Percentiles rank a stretch among this genome's conserved stretches.
phyloP scores from a whole-genome alignment of 2,113 vertebrate genomes.

The Brachionichthys hirsutus region DNA sequence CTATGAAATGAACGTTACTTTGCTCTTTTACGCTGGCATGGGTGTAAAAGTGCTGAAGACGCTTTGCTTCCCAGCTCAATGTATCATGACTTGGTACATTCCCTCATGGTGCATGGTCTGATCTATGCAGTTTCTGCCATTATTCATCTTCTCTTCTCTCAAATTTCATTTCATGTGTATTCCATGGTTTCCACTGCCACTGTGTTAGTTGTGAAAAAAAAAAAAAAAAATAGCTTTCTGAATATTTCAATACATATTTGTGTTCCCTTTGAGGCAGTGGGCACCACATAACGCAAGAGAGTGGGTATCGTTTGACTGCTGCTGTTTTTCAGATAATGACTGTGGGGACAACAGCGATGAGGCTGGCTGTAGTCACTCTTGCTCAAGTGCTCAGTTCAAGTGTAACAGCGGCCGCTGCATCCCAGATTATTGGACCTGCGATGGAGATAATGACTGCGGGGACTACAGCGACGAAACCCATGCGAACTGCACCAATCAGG shows the following conservation, averaged over 20 bases:
- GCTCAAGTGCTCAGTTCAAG: constrained; percentile 96
- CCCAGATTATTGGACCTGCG: constrained; percentile 96
- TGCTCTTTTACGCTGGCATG: constrained; percentile 8
- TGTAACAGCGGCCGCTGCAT: constrained; percentile 98
- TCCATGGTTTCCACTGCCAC: constrained; percentile 29
- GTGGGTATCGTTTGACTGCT: constrained; percentile 39
- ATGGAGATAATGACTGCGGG: constrained; percentile 94
- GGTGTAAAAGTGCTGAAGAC: constrained; percentile 37
- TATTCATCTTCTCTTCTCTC: constrained; percentile 56
- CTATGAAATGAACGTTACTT: constrained; percentile 12
- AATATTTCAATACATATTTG: background rate
- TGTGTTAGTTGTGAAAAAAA: constrained; percentile 27
- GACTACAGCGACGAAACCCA: constrained; percentile 97
- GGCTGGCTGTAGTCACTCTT: constrained; percentile 95
- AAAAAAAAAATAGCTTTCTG: constrained; percentile 10
- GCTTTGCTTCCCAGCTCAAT: constrained; percentile 70
- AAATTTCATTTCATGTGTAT: constrained; percentile 37
- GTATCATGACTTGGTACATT: constrained; percentile 72
- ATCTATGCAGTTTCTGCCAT: constrained; percentile 85
- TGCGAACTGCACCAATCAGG: constrained; percentile 96
- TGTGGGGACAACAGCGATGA: constrained; percentile 96
- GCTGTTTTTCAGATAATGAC: constrained; percentile 87
- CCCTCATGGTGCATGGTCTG: constrained; percentile 79
- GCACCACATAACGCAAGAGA: constrained; percentile 11
- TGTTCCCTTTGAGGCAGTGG: constrained; percentile 15